Evolutionary conservation across 2,797 vertebrate species (phyloP).

Genomic region (Nannoperca australis): DNA sequence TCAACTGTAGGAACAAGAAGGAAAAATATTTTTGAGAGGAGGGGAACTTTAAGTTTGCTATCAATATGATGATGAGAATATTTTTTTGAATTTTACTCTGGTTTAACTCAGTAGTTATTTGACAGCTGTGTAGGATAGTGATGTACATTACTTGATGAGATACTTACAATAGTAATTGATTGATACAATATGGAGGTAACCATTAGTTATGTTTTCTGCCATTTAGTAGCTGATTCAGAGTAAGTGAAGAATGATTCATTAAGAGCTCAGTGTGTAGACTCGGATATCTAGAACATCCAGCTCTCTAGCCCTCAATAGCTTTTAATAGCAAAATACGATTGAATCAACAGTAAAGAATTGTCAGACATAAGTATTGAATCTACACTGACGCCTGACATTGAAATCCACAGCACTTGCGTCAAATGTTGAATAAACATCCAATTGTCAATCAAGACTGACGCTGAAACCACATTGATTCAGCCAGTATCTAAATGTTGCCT

Average conservation of each 20-base stretch:
- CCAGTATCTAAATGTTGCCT: neutral
- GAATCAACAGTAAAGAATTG: neutral
- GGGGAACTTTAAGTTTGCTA: neutral
- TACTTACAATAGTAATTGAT: neutral
- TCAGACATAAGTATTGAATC: neutral
- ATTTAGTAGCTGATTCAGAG: constrained; percentile 16
- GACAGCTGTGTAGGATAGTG: neutral
- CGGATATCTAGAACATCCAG: neutral
- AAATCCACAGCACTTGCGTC: neutral
- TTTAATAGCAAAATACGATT: constrained; percentile 1
- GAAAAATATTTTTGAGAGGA: no score
- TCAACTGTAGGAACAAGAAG: no score
- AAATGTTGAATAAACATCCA: neutral
- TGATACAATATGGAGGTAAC: neutral
- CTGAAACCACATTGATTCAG: neutral
- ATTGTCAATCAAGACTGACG: neutral
- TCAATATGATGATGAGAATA: neutral
- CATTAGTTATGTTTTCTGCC: neutral
- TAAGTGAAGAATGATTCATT: constrained; percentile 8
- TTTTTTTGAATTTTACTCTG: neutral
- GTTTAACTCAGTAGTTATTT: neutral
- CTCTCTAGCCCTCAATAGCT: neutral
- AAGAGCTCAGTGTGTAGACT: neutral
- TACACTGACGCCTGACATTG: neutral
- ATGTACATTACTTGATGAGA: neutral